Evolutionary conservation across 2,797 vertebrate genomes (phyloP).

Genomic region (Prionace glauca): DNA sequence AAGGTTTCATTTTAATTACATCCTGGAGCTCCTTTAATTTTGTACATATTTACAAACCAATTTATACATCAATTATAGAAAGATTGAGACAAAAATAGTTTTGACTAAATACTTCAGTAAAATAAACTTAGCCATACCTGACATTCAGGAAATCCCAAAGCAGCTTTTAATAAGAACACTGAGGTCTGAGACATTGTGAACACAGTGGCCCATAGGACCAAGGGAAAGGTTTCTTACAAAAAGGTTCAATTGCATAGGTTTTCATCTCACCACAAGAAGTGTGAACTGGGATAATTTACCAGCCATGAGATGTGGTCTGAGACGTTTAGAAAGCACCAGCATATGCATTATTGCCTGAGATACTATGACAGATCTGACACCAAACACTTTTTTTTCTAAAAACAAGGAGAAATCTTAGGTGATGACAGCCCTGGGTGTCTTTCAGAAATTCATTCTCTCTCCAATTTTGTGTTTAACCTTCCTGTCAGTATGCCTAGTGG

Average conservation of each 20-base stretch:
- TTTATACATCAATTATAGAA: neutral
- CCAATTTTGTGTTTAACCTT: neutral
- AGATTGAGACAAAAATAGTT: conserved; percentile 9
- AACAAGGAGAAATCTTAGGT: neutral
- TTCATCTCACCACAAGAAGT: neutral
- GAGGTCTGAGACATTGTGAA: neutral
- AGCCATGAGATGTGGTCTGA: neutral
- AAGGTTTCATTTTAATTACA: neutral
- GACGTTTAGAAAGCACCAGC: neutral
- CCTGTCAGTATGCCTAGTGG: neutral
- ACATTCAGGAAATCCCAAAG: neutral
- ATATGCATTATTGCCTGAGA: neutral
- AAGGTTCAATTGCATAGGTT: neutral
- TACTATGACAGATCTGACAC: neutral
- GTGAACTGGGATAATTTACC: neutral
- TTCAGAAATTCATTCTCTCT: neutral
- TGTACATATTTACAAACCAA: neutral
- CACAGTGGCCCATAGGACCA: neutral
- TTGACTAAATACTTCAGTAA: conserved; percentile 4
- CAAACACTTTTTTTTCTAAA: neutral
- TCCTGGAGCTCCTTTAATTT: neutral
- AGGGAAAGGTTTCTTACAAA: neutral
- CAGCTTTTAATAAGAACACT: neutral
- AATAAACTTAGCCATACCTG: neutral
- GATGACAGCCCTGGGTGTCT: no score